phyloP scores from a whole-genome alignment of 2,113 vertebrate genomes.

The Globicephala melas region DNA sequence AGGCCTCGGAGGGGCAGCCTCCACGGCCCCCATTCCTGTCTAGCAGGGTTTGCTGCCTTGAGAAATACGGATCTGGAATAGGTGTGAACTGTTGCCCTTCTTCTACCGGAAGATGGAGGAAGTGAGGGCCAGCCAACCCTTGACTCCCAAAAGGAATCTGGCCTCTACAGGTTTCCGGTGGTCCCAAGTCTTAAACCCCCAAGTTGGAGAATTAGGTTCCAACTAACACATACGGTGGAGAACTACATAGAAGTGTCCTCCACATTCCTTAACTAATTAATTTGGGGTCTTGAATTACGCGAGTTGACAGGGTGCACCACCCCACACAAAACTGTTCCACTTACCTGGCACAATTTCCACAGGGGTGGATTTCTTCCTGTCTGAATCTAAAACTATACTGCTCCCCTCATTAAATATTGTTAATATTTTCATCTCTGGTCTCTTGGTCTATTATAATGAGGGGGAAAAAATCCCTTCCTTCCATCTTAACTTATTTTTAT shows the following conservation, averaged over 20 bases:
- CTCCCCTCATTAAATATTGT: neutral
- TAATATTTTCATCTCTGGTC: conserved; percentile 50
- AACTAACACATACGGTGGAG: neutral
- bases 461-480: neutral
- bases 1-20: neutral
- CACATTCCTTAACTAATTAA: neutral
- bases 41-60: neutral
- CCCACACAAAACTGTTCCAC: neutral
- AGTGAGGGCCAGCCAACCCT: neutral
- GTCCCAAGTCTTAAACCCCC: neutral
- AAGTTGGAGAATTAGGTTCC: neutral
- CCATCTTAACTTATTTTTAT: neutral
- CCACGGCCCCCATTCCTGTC: neutral
- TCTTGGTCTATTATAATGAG: neutral
- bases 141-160: neutral
- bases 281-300: neutral
- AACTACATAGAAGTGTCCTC: neutral
- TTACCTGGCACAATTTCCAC: neutral
- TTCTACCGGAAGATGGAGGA: neutral
- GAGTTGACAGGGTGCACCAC: neutral
- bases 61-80: neutral
- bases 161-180: neutral
- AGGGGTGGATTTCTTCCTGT: conserved; percentile 2
- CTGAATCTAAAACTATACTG: conserved; percentile 25
- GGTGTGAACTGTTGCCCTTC: neutral